Percentiles rank a stretch among this genome's conserved stretches.
These are phyloP conservation scores for Saguinus imperator DNA, from an alignment of 2,113 vertebrate genomes.

Conservation along the genomic window DNA sequence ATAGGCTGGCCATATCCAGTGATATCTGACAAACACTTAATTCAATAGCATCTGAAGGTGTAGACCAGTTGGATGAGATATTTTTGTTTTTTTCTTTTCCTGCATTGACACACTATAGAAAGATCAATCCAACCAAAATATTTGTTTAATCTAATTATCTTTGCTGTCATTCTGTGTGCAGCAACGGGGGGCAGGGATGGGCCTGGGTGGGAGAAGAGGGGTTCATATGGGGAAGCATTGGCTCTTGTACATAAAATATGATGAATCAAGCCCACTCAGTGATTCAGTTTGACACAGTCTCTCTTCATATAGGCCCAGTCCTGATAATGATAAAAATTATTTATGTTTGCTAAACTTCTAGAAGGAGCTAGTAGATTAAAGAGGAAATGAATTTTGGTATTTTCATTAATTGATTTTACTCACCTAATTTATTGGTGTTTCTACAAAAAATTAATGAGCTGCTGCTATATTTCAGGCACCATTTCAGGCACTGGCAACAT, in stretches of 20 bases:
- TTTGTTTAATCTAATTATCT: not conserved
- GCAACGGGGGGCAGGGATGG: rapidly evolving
- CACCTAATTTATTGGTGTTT: not conserved
- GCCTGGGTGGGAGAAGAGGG: too few species aligned
- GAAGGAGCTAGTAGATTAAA: not conserved
- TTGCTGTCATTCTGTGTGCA: not conserved
- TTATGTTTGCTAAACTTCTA: not conserved
- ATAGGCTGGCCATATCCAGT: rapidly evolving
- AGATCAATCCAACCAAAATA: not conserved
- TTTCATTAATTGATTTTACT: not conserved
- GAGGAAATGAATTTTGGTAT: not conserved
- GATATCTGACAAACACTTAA: not conserved
- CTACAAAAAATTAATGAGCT: not conserved
- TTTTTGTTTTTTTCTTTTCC: not conserved
- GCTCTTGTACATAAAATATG: rapidly evolving
- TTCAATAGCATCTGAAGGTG: not conserved
- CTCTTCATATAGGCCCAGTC: not conserved
- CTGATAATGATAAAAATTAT: not conserved
- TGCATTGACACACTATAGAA: not conserved
- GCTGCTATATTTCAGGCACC: not conserved
- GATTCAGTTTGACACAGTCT: not conserved
- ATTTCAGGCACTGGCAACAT: not conserved
- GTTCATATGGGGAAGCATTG: rapidly evolving
- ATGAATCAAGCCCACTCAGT: not conserved
- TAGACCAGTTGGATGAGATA: not conserved